Conservation (phyloP, 2,888 invertebrate genomes). For the Clivina fossor region DNA sequence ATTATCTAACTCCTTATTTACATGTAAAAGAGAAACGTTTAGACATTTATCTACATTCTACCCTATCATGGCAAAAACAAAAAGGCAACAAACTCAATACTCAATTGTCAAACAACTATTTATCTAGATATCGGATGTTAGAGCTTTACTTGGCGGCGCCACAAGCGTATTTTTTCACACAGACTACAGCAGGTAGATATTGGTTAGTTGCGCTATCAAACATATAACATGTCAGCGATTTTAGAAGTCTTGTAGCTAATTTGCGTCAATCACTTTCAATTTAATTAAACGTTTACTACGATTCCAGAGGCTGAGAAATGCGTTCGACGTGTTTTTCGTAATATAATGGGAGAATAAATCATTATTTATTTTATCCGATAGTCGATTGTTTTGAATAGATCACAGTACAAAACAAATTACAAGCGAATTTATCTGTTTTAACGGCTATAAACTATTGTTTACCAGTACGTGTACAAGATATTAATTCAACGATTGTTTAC, state of each 20-base stretch:
- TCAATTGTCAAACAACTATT: too few species aligned
- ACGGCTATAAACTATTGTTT: conserved; percentile 3
- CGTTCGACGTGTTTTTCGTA: conserved; percentile 2
- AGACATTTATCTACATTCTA: too few species aligned
- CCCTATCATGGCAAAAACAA: too few species aligned
- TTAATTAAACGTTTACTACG: conserved; percentile 22
- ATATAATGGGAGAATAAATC: conserved; percentile 21
- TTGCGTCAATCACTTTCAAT: conserved; percentile 23
- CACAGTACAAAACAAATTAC: conserved; percentile 6
- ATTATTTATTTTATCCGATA: conserved; percentile 14
- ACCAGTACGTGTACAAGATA: too few species aligned
- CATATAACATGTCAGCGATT: not conserved
- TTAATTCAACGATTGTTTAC: too few species aligned
- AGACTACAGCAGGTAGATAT: too few species aligned
- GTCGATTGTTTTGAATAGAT: not conserved
- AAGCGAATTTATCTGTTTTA: conserved; percentile 3
- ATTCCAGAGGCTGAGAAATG: conserved; percentile 6
- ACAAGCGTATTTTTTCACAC: conserved; percentile 3
- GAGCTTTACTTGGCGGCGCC: too few species aligned
- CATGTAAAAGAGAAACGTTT: too few species aligned
- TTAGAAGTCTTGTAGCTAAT: conserved; percentile 12
- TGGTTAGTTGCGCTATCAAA: not conserved
- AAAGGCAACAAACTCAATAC: too few species aligned
- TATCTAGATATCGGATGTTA: too few species aligned
- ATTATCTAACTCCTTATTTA: too few species aligned